These are phyloP conservation scores for Daphoenositta chrysoptera DNA, from an alignment of 2,113 vertebrate species.

Conservation along the genomic window DNA sequence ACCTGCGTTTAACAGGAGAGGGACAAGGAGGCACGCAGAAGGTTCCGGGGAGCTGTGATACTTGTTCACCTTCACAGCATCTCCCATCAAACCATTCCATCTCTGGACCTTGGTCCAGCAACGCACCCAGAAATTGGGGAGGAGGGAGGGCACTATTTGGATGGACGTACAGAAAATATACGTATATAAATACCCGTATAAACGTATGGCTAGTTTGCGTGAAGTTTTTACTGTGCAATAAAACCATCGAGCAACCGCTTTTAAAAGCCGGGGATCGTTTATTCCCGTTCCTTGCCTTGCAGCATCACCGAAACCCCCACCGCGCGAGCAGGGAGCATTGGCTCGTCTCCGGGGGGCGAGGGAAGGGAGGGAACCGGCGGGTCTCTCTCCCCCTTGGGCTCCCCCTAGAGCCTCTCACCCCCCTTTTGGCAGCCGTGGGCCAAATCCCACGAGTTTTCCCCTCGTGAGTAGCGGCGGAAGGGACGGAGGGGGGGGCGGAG, in stretches of 20 bases:
- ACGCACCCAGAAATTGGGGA: constrained; percentile 10
- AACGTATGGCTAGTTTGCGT: not conserved
- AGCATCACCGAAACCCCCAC: not conserved
- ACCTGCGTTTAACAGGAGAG: constrained; percentile 76
- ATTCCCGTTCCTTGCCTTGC: constrained; percentile 17
- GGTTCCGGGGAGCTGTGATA: constrained; percentile 33
- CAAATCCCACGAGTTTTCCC: not conserved
- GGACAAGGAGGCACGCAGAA: constrained; percentile 60
- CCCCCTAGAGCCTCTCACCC: not conserved
- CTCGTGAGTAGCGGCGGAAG: not conserved
- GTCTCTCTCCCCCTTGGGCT: not conserved
- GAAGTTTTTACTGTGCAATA: constrained; percentile 67
- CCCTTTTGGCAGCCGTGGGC: not conserved
- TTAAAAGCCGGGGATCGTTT: constrained; percentile 48
- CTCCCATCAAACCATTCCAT: constrained; percentile 17
- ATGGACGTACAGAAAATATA: not conserved
- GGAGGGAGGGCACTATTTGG: not conserved
- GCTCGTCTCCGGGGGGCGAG: not conserved
- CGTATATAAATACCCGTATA: not conserved
- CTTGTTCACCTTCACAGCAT: constrained; percentile 52
- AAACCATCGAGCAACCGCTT: constrained; percentile 50
- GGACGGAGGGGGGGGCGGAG: not conserved
- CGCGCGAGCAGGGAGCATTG: not conserved
- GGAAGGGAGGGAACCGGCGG: not conserved
- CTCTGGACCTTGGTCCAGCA: constrained; percentile 37